A percentile compares a stretch with the other conserved stretches of the same genome.
Conservation (phyloP, 1,140 invertebrate species). For the Panagrolaimus sp. region DNA sequence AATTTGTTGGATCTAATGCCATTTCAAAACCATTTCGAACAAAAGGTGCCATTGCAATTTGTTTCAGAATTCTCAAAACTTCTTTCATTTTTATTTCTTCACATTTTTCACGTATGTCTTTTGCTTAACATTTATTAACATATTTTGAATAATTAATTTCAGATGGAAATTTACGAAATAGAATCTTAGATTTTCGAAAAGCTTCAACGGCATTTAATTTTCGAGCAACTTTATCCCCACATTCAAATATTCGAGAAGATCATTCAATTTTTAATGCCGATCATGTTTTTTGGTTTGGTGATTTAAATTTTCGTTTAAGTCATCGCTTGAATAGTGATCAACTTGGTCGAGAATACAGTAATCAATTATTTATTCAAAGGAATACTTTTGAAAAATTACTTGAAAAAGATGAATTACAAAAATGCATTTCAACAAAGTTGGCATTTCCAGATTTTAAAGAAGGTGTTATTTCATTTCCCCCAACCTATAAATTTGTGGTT, state of each 20-base stretch:
- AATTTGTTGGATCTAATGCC: slow-evolving; percentile 40
- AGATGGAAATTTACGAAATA: slow-evolving; percentile 8
- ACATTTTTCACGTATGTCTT: slow-evolving; percentile 43
- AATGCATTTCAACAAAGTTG: slow-evolving; percentile 35
- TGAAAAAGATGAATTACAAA: slow-evolving; percentile 36
- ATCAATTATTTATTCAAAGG: slow-evolving; percentile 26
- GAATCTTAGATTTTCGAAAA: slow-evolving; percentile 47
- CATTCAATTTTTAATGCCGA: slow-evolving; percentile 31
- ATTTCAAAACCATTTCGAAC: slow-evolving; percentile 42
- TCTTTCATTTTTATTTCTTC: slow-evolving; percentile 46
- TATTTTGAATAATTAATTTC: background rate
- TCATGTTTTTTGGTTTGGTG: slow-evolving; percentile 45
- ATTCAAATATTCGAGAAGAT: slow-evolving; percentile 13
- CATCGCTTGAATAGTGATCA: background rate
- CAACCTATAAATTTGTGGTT: slow-evolving; percentile 41
- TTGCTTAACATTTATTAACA: background rate
- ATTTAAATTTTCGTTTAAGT: slow-evolving; percentile 41
- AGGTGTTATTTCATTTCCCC: slow-evolving; percentile 41
- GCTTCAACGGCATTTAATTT: slow-evolving; percentile 37
- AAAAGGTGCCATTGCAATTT: slow-evolving; percentile 49
- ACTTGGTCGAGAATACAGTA: background rate
- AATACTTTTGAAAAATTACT: slow-evolving; percentile 29
- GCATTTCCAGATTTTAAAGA: slow-evolving; percentile 28
- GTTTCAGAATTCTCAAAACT: slow-evolving; percentile 41
- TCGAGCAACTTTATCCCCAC: slow-evolving; percentile 16